Percentiles rank a stretch among this genome's conserved stretches.
phyloP scores from a whole-genome alignment of 2,113 vertebrate species.

The Nycticebus coucang region DNA sequence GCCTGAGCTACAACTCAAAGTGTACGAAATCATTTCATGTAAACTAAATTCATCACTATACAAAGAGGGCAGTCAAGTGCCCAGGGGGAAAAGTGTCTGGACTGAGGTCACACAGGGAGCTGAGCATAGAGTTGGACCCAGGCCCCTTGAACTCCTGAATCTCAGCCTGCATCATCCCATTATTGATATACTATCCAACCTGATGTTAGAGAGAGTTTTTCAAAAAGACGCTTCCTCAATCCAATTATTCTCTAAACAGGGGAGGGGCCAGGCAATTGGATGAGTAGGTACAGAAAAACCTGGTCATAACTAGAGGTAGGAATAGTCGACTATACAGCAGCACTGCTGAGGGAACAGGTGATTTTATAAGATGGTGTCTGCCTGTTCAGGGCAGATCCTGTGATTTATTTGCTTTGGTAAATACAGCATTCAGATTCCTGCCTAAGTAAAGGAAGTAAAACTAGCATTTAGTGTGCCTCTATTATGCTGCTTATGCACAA shows the following conservation, averaged over 20 bases:
- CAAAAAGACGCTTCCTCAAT: neutral
- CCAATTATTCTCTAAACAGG: neutral
- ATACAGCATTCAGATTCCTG: neutral
- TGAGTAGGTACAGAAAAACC: neutral
- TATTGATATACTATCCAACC: neutral
- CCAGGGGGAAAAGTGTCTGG: neutral
- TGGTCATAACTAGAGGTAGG: neutral
- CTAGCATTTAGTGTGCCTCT: neutral
- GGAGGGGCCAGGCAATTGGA: neutral
- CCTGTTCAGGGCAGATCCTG: neutral
- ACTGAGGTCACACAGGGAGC: neutral
- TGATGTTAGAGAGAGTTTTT: neutral
- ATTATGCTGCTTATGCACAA: neutral
- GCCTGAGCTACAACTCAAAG: neutral
- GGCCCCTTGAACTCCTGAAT: neutral
- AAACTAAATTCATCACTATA: neutral
- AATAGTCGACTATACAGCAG: neutral
- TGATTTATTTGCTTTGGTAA: neutral
- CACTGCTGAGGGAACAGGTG: neutral
- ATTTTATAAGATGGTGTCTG: neutral
- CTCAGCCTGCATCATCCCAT: neutral
- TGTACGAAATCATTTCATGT: neutral
- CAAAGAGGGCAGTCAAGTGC: neutral
- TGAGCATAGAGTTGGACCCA: neutral
- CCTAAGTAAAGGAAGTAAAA: neutral